Evolutionary conservation across 2,113 vertebrate species (phyloP).

Genomic region (Nesogale talazaci): DNA sequence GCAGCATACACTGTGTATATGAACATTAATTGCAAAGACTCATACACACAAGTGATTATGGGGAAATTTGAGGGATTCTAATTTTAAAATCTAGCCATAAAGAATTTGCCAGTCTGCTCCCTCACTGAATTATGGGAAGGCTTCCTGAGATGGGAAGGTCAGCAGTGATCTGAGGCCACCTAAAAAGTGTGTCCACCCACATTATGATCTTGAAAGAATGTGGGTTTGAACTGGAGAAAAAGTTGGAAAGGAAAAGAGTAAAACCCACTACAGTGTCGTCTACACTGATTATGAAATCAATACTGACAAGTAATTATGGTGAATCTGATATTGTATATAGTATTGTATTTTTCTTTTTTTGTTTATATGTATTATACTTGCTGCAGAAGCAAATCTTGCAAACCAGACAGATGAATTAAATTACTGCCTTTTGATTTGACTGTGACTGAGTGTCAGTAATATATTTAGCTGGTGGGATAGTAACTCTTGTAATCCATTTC

Average conservation of each 20-base stretch:
- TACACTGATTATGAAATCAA: neutral
- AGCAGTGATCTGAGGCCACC: neutral
- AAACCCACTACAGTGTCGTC: neutral
- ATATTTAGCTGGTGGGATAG: neutral
- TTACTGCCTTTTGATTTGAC: neutral
- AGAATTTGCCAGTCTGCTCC: no score
- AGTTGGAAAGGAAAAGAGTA: neutral
- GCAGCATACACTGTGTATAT: neutral
- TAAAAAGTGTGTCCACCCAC: neutral
- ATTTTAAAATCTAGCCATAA: neutral
- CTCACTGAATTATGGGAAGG: no score
- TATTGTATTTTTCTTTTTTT: neutral
- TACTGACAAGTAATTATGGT: neutral
- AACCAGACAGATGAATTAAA: neutral
- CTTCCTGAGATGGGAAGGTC: no score
- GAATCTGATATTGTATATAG: neutral
- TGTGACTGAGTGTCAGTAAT: neutral
- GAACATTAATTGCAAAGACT: neutral
- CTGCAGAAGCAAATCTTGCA: neutral
- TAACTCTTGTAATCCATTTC: neutral
- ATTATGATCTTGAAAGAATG: neutral
- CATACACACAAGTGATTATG: no score
- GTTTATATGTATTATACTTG: neutral
- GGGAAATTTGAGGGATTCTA: neutral
- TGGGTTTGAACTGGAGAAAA: neutral